Base-by-base conservation (phyloP, 35 echinoderm and acorn worm genomes). In the Eucidaris tribuloides region DNA sequence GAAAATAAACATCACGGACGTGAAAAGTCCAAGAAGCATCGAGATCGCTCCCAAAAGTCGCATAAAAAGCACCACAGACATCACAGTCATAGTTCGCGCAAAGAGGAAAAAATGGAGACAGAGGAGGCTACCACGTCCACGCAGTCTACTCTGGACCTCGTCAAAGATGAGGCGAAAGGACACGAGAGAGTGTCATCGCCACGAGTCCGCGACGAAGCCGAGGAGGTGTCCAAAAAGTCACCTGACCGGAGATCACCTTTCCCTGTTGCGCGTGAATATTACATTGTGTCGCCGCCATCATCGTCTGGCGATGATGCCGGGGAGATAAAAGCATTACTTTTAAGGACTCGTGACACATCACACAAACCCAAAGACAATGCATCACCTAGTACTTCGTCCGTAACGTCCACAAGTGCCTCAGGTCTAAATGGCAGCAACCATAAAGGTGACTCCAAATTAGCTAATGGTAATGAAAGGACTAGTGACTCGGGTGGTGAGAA, bases 221-320 rank as follows among this genome's bases (percentile, higher is more conserved):
- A 58, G 55, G 54, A 57, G 45, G 22, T n/a, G 29, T 39, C 52
- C 2, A 57, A 34, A 28, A 61, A 82, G 15, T 41, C 54, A 15
- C 36, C 80, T 20, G 80, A 82, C 34, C 27, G 58, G 54, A 82
- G 35, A 62, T 65, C 85, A 19, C 85, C 57, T 11, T 81, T 88
- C 71, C 42, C 68, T 9, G 77, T 85, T 1, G 79, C 86, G 22
- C 48, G 86, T 59, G 93, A 79, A 58, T 97, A 97, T 70, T 97
- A 97, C 61, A 97, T 97, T 58, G 94, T 97, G 9, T 49, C 89
- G 45, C 85, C 84, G 42, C 89, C 89, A 64, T 90, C 92, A 27
- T 96, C 92, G 22, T 88, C 80, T 17, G 82, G 76, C 56, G 82
- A 91, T 81, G 72, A 91, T 65, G 58, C 81, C 29, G 89, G 94